These are phyloP conservation scores for Amazonetta brasiliensis DNA, from an alignment of 2,797 vertebrate species.

Conservation along the genomic window DNA sequence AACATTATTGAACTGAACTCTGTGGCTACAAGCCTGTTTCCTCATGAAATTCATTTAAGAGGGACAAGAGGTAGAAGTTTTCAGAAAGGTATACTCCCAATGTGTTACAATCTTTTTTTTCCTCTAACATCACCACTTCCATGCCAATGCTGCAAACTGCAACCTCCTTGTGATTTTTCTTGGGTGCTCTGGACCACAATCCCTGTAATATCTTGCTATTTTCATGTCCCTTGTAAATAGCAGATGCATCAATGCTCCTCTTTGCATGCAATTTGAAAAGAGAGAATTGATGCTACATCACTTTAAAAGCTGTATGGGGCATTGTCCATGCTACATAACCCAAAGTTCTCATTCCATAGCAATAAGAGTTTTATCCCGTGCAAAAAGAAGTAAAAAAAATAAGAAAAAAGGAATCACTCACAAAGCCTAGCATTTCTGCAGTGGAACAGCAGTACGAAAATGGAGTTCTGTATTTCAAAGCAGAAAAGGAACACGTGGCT, in stretches of 20 bases:
- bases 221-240: background rate
- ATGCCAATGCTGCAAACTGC: background rate
- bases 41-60: background rate
- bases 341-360: background rate
- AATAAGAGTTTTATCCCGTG: background rate
- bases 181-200: background rate
- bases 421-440: background rate
- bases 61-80: background rate
- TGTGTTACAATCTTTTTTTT: background rate
- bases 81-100: background rate
- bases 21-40: background rate
- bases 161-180: background rate
- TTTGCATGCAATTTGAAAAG: background rate
- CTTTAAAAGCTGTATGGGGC: background rate
- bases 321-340: background rate
- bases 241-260: background rate
- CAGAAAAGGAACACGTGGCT: background rate
- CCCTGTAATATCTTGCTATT: background rate
- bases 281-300: slow-evolving; percentile 1
- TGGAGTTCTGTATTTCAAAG: background rate
- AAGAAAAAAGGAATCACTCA: background rate
- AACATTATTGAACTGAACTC: background rate
- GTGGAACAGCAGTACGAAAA: background rate
- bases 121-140: background rate
- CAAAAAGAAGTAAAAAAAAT: background rate